These are phyloP conservation scores for Gymnocheta viridis DNA, from an alignment of 2,888 invertebrate genomes.

Conservation along the genomic window DNA sequence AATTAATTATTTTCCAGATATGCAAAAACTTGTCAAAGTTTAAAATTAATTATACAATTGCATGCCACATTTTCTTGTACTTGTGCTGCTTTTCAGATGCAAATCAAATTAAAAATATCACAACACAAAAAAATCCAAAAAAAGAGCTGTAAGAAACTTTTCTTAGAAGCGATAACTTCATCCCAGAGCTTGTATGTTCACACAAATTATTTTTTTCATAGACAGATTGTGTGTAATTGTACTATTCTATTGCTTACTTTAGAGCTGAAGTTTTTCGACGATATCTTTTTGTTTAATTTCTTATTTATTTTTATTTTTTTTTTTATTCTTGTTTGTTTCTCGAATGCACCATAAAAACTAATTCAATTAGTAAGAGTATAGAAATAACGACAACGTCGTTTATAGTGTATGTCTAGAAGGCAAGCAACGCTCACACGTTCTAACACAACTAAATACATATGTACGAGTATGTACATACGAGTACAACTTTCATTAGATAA, in stretches of 20 bases:
- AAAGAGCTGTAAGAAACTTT: slow-evolving; percentile 3
- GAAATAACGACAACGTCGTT: slow-evolving; percentile 28
- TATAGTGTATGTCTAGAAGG: not conserved
- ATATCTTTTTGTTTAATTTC: not conserved
- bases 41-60: slow-evolving; percentile 50
- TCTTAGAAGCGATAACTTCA: slow-evolving; percentile 36
- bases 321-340: not conserved
- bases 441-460: not conserved
- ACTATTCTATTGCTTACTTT: not conserved
- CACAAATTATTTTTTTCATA: not conserved
- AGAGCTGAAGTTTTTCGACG: slow-evolving; percentile 32
- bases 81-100: not conserved
- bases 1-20: slow-evolving; percentile 46
- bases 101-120: slow-evolving; percentile 15
- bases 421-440: not conserved
- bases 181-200: not conserved
- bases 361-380: slow-evolving; percentile 61
- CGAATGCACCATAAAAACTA: slow-evolving; percentile 58
- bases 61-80: slow-evolving; percentile 10
- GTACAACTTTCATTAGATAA: not conserved
- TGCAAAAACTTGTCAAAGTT: slow-evolving; percentile 38
- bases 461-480: not conserved
- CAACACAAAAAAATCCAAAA: not conserved
- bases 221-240: not conserved
- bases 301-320: not conserved